Base-by-base conservation (phyloP, 2,113 vertebrate species). In the Micronisus gabar region DNA sequence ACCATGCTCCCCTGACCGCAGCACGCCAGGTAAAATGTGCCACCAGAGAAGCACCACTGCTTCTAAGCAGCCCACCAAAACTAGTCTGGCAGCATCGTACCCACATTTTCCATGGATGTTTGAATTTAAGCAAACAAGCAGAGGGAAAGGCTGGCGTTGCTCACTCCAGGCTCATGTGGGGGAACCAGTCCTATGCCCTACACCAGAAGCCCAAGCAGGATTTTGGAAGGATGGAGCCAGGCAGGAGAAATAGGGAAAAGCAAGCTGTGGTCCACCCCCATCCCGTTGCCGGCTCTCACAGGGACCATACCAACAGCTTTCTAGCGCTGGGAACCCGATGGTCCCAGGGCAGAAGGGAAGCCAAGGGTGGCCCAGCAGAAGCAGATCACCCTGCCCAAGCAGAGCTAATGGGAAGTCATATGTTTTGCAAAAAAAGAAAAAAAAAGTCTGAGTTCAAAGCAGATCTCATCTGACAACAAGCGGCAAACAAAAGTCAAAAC, bases 281-380 rank as follows among this genome's bases (percentile, higher is more conserved):
- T 11, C 41, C 41, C 29, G 7, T 10, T 20, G 32, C n/a, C 16
- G n/a, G 80, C 22, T 29, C 59, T 38, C 52, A 38, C 12, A 0
- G 23, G 38, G 55, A 63, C 17, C 0, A 1, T 12, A 41, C 38
- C 50, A 90, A 66, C 19, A 86, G 16, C 56, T 13, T 47, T 52
- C 36, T 3, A 4, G 45, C 2, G 9, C 63, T 59, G 50, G 48
- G 20, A 48, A 34, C 19, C 7, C 0, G 0, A 17, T 2, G 17
- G 12, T 55, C 10, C 53, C 52, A 3, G 8, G 15, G 71, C 40
- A 84, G 26, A 53, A 16, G 14, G 13, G 58, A 47, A 2, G 9
- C 18, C 5, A 4, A 78, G 47, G 29, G 47, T 12, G 38, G 52
- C 59, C 86, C 67, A 62, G 70, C 25, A 40, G 32, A 7, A 29